These are phyloP conservation scores for Chionoecetes opilio DNA, from an alignment of 1,140 invertebrate species.

Conservation along the genomic window DNA sequence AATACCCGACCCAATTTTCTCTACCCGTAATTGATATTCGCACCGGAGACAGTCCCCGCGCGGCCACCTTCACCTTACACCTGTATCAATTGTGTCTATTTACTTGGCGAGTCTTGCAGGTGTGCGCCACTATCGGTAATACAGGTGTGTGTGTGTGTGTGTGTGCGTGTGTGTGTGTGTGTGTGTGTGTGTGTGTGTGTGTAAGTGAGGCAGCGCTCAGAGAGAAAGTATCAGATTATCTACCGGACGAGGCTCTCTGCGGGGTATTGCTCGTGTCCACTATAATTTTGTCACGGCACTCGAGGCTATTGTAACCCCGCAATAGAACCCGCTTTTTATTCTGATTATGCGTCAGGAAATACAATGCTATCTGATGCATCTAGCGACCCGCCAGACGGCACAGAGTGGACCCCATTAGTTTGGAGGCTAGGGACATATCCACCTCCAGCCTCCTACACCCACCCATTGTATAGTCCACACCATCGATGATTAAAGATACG, in stretches of 20 bases:
- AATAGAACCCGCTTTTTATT: slow-evolving; percentile 79
- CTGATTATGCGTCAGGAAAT: slow-evolving; percentile 77
- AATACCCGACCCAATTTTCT: slow-evolving; percentile 68
- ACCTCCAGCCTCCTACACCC: background rate
- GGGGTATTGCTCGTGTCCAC: slow-evolving; percentile 76
- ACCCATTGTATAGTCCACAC: slow-evolving; percentile 10
- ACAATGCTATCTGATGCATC: slow-evolving; percentile 79
- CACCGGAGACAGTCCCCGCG: background rate
- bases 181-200: background rate
- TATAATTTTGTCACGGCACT: slow-evolving; percentile 78
- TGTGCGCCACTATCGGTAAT: slow-evolving; percentile 42
- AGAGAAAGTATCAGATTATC: slow-evolving; percentile 67
- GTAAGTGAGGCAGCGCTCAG: slow-evolving; percentile 32
- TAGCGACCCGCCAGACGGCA: slow-evolving; percentile 60
- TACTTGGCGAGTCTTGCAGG: slow-evolving; percentile 12
- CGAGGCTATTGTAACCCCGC: slow-evolving; percentile 73
- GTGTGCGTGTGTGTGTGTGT: background rate
- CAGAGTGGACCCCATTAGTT: slow-evolving; percentile 57
- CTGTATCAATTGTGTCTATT: slow-evolving; percentile 15
- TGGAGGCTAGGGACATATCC: background rate
- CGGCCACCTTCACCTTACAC: background rate
- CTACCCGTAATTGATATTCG: slow-evolving; percentile 56
- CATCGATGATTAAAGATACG: slow-evolving; percentile 55
- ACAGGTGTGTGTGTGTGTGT: background rate
- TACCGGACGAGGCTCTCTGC: slow-evolving; percentile 22